Conservation (phyloP, 2,113 vertebrate genomes). For the Oryzias celebensis region DNA sequence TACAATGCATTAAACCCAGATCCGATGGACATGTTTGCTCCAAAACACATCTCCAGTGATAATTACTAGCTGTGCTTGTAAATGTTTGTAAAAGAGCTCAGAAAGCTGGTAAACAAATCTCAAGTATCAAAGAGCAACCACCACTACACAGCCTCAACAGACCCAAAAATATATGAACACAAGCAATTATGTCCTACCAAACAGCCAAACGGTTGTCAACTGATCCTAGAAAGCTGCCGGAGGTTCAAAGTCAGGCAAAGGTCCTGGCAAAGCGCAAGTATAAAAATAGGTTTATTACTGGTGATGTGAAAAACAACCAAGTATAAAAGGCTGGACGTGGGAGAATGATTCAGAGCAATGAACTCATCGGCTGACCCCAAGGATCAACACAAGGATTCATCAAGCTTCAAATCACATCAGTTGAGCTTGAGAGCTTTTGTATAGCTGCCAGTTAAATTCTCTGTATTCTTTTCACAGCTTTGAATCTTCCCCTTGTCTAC, state of each 20-base stretch:
- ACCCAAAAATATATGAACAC: conserved; percentile 39
- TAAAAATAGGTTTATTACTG: conserved; percentile 44
- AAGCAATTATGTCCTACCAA: conserved; percentile 38
- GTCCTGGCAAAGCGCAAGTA: conserved; percentile 30
- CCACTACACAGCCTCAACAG: conserved; percentile 31
- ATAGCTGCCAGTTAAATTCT: conserved; percentile 46
- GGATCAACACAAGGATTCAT: conserved; percentile 54
- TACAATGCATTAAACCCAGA: too few species aligned
- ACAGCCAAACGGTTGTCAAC: conserved; percentile 17
- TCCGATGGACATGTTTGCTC: too few species aligned
- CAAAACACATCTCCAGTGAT: too few species aligned
- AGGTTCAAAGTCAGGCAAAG: conserved; percentile 48
- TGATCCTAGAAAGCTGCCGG: conserved; percentile 3
- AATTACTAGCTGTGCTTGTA: too few species aligned
- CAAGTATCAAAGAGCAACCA: not conserved
- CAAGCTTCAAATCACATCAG: conserved; percentile 62
- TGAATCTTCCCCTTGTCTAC: conserved; percentile 48
- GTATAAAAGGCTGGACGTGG: conserved; percentile 26
- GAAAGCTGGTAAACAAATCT: too few species aligned
- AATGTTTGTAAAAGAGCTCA: too few species aligned
- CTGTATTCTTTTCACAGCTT: conserved; percentile 32
- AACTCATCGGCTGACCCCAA: conserved; percentile 43
- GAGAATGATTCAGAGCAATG: conserved; percentile 42
- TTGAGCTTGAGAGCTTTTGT: conserved; percentile 54
- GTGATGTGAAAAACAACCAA: conserved; percentile 17